Base-by-base conservation (phyloP, 2,888 invertebrate genomes). In the Stratiomys singularior region DNA sequence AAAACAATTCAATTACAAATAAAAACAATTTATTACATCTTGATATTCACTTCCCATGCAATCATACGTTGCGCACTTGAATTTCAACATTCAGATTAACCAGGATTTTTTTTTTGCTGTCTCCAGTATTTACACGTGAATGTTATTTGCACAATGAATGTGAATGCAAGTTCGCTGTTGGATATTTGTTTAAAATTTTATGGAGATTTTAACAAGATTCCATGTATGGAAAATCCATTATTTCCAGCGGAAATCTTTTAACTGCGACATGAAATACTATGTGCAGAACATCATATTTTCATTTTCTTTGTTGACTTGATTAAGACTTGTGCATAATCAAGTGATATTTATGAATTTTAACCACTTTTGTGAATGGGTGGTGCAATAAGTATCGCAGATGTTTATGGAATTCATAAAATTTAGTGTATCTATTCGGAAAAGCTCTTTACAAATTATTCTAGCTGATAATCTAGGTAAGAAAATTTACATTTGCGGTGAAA, bases 191-290 rank as follows among this genome's bases (percentile, higher is more conserved):
- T 23, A 64, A 64, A 64, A 28, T 18, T 13, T 28, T 3, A 28
- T 64, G 28, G 64, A 2, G 28, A 60, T 30, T 64, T 64, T 27
- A 64, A 30, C 64, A 64, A 30, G 64, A 27, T 64, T 64, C 64
- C 64, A 28, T 28, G 9, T 64, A 64, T 64, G 64, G 64, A 30
- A 64, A 30, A 27, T 64, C 58, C 64, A 64, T 64, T 64, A 64
- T 30, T 64, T 64, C 18, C 30, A 30, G 25, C 64, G 30, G 30
- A 30, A 27, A 28, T 64, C 64, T 27, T 64, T 64, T 30, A 30
- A 64, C 28, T 30, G 23, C 37, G 37, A 37, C 37, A 37, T 18
- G 21, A 5, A 9, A 2, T 18, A 5, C 2, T 23, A n/a, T 60
- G 58, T 21, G 58, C 58, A 9, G 11, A 9, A 4, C 23, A 23